Evolutionary conservation across 2,888 invertebrate genomes (phyloP), one percentile per base, ranked within the genome.

Genomic region (Corbicula japonica): DNA sequence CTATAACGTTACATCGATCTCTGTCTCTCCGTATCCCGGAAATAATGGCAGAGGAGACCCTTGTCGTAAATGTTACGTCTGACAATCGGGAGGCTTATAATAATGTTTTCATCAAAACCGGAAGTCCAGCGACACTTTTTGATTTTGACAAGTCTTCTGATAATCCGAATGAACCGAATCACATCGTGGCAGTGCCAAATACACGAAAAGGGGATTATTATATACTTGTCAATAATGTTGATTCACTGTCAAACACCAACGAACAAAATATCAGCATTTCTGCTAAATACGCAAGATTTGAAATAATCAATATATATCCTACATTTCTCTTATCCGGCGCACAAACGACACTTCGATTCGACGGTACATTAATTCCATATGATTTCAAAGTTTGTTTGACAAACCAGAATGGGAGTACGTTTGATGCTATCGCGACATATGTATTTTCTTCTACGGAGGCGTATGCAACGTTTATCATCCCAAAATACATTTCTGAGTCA

Each of bases 161-260:
- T 8, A 41, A 76, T 23, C 71, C 76, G 4, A 48, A 38, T 72
- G 18, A 44, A 3, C 5, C 60, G 18, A 60, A 66, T 30, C 71
- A 76, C n/a, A 44, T 34, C 8, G 15, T 76, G 1, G 32, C 54
- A 0, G 35, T 71, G 8, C 41, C 71, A 35, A 72, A 44, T 21
- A 76, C 76, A 44, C 50, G 44, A 72, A 56, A 52, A n/a, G 71
- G 71, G 0, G 35, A 48, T 23, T 76, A 71, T 41, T 76, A 76
- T 23, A 1, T 71, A 5, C 26, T 66, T 15, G 10, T 76, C 8
- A 32, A 35, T 15, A 41, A 32, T 21, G 21, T 32, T 18, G 58
- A 54, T 26, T 50, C 63, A 12, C 2, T 23, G 2, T 5, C 10
- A 1, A 30, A 23, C 15, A 15, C 18, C n/a, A 3, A 2, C 1